A percentile compares a stretch with the other conserved stretches of the same genome.
Evolutionary conservation across 2,797 vertebrate species (phyloP).

Genomic region (Adrianichthys oophorus): DNA sequence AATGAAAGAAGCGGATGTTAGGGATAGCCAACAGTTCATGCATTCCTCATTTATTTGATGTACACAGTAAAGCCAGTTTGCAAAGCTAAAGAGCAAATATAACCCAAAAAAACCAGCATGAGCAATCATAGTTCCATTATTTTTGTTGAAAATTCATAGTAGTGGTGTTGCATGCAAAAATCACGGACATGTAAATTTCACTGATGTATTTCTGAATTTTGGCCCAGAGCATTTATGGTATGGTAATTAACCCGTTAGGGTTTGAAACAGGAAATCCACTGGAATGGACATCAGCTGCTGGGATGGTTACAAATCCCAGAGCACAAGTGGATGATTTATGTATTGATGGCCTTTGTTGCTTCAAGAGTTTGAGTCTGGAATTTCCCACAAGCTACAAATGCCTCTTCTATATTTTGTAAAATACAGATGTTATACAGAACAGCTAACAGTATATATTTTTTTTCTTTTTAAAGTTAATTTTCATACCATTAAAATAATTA

Average conservation of each 20-base stretch:
- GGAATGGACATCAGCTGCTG: not conserved
- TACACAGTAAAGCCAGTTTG: conserved; percentile 34
- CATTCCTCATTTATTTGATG: conserved; percentile 23
- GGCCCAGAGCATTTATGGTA: conserved; percentile 21
- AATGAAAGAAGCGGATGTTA: conserved; percentile 47
- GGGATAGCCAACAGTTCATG: conserved; percentile 46
- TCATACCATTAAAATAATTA: not conserved
- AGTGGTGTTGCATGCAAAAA: conserved; percentile 27
- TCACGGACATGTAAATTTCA: not conserved
- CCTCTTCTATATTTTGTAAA: not conserved
- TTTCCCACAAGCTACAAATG: not conserved
- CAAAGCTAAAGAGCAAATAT: conserved; percentile 26
- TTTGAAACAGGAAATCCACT: conserved; percentile 27
- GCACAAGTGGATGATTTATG: conserved; percentile 1
- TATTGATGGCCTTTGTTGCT: not conserved
- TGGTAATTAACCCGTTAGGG: conserved; percentile 7
- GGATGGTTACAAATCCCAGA: conserved; percentile 1
- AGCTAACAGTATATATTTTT: not conserved
- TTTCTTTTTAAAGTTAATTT: conserved; percentile 14
- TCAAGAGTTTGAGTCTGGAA: not conserved
- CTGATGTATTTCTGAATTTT: not conserved
- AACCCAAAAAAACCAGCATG: conserved; percentile 34
- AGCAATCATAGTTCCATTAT: conserved; percentile 12
- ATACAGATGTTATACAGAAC: not conserved
- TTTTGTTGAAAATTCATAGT: conserved; percentile 19